Evolutionary conservation across 2,888 invertebrate species (phyloP), one percentile per base, ranked within the genome.

Genomic region (Cantharis rufa): DNA sequence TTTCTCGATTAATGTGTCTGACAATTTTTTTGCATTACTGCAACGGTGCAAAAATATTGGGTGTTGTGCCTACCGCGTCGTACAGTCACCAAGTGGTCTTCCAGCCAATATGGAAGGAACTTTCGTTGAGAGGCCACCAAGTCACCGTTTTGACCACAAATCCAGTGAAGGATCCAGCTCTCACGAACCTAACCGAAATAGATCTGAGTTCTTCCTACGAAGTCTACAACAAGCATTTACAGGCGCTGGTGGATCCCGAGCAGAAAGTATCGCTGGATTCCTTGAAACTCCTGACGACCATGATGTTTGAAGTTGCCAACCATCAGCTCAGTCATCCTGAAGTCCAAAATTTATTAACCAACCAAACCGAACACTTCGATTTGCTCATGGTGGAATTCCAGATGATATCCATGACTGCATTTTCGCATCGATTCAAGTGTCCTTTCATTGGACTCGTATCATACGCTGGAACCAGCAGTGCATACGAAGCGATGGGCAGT

Each of bases 11-110:
- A 15, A 48, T 48, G n/a, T n/a, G 48, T n/a, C 0, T n/a, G 2
- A 2, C 48, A 48, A 48, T 48, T n/a, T n/a, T 48, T n/a, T n/a
- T 48, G n/a, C n/a, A n/a, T n/a, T n/a, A 7, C 48, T 48, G 48
- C 2, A n/a, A 9, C n/a, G n/a, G 71, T 76, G 87, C 88, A 1
- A 84, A 85, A 80, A 90, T 90, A 71, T 82, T 90, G 66, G 88
- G 85, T 0, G 82, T 90, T 0, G 84, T 88, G 48, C 84, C 88
- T 13, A 84, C 87, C 2, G 87, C 90, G 2, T 88, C 89, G 2
- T 86, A 87, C 73, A 90, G 90, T 80, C 90, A 90, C 78, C 90
- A 90, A 82, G 82, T 87, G 0, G 87, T 89, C 0, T 89, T 86
- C 82, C 87, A 86, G 64, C 86, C 88, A 11, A 82, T 91, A 48